Base-by-base conservation (phyloP, 2,888 invertebrate species). In the Apotomis capreana region DNA sequence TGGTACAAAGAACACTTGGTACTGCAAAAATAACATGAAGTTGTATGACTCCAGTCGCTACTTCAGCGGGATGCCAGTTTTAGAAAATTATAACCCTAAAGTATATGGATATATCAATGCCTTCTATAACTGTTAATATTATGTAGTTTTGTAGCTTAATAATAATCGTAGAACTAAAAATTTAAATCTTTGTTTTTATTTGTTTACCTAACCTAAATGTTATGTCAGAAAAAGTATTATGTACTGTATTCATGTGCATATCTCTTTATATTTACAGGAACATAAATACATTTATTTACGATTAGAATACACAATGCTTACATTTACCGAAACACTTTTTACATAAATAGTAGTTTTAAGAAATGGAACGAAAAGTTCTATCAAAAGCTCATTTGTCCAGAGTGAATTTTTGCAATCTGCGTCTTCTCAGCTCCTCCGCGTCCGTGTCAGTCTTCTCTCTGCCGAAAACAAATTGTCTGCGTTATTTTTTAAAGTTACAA, bases 1-100 rank as follows among this genome's bases (percentile, higher is more conserved):
- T 37, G 94, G 94, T 40, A 86, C 93, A 0, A 97, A 95, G 84
- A 99, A 99, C 88, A 94, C 96, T 76, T 97, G 96, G 95, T 98
- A 97, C 94, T 94, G 95, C 80, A 94, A 94, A 63, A 94, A 95
- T 26, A 87, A 93, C 76, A 88, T 96, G 65, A 89, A 95, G 76
- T 83, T 98, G 26, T 97, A 96, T 79, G 92, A 94, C 60, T 91
- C 93, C 68, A 95, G 96, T 80, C 86, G 92, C 73, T 96, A 96
- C 85, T 91, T 94, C 73, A 82, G 92, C 62, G 96, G 96, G 52
- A 93, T 90, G 82, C 96, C 97, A 57, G 87, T 91, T 26, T 87
- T 97, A 73, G 94, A 95, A 74, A 96, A 96, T 59, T 98, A 97
- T 83, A 97, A 98, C 86, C 95, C 95, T 62, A 94, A 96, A 79